These are phyloP conservation scores for Paedocypris sp. DNA, from an alignment of 2,113 vertebrate species.

Conservation along the genomic window DNA sequence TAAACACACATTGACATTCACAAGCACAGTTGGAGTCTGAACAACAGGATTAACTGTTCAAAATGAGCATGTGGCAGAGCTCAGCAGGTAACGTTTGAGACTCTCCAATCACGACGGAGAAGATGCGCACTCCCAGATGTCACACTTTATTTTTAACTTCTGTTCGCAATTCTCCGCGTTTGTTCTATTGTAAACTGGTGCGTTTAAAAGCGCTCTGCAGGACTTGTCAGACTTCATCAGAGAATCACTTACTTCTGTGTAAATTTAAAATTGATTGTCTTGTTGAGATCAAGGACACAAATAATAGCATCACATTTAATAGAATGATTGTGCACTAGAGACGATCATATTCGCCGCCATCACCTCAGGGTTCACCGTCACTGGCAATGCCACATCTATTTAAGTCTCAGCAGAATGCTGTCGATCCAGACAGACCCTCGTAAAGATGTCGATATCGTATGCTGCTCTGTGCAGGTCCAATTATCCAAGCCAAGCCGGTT, in stretches of 20 bases:
- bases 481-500: neutral
- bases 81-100: conserved; percentile 16
- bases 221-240: neutral
- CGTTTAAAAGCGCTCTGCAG: neutral
- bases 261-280: no score
- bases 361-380: conserved; percentile 3
- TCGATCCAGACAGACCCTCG: conserved; percentile 24
- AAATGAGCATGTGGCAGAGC: neutral
- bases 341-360: neutral
- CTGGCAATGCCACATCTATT: conserved; percentile 31
- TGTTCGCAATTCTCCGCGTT: neutral
- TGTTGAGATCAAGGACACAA: neutral
- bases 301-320: neutral
- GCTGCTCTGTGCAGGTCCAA: neutral
- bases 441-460: neutral
- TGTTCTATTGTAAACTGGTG: neutral
- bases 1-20: no score
- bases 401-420: conserved; percentile 23
- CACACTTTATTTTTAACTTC: conserved; percentile 5
- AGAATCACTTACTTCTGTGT: no score
- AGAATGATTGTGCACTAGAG: neutral
- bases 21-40: no score
- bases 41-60: no score
- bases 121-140: neutral
- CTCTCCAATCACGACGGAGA: neutral